phyloP scores from a whole-genome alignment of 2,797 vertebrate species.

The Tadarida brasiliensis region DNA sequence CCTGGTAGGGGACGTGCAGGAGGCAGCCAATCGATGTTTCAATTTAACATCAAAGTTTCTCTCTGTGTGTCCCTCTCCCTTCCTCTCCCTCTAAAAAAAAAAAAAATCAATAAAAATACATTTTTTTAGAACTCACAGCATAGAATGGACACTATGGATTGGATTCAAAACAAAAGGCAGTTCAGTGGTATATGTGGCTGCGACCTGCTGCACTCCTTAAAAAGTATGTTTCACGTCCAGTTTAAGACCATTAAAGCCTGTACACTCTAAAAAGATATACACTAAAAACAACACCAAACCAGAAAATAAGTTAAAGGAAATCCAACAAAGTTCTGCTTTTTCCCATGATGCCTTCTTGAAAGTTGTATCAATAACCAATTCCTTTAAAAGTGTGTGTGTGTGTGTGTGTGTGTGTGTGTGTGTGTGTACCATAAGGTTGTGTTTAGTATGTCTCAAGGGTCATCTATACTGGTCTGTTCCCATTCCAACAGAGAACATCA shows the following conservation, averaged over 20 bases:
- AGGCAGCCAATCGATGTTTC: no score
- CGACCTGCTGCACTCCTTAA: constrained; percentile 22
- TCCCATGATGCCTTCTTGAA: constrained; percentile 43
- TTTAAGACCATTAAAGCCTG: background rate
- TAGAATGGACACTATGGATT: background rate
- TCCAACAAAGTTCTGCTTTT: constrained; percentile 27
- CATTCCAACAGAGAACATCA: constrained; percentile 28
- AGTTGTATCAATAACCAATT: constrained; percentile 5
- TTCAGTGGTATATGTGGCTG: background rate
- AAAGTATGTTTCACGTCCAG: background rate
- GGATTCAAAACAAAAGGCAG: constrained; percentile 31
- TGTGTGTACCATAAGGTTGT: background rate
- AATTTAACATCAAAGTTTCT: no score
- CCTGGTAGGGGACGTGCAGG: background rate
- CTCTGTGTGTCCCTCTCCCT: no score
- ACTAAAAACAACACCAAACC: constrained; percentile 29
- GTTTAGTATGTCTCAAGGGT: constrained; percentile 34
- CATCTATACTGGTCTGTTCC: background rate
- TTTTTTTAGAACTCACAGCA: background rate
- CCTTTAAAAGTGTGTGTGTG: background rate
- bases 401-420: background rate
- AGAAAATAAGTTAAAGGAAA: constrained; percentile 54
- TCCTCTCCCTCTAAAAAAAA: no score
- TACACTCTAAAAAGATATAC: constrained; percentile 12
- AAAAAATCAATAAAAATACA: no score